A percentile compares a stretch with the other conserved stretches of the same genome.
phyloP scores from a whole-genome alignment of 2,797 vertebrate species.

The Acrocephalus scirpaceus region DNA sequence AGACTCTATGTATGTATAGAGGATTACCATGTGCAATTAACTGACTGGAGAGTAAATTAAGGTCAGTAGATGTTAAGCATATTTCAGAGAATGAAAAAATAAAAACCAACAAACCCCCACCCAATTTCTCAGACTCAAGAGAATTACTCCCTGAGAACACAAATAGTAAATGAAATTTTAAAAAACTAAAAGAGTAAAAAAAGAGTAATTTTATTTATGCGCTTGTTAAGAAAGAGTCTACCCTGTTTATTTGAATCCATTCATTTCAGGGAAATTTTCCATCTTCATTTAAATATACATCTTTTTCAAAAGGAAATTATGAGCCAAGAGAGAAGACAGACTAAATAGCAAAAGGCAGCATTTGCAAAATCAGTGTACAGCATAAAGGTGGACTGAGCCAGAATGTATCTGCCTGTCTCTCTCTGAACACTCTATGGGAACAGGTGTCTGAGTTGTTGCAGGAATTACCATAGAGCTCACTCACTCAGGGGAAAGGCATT shows the following conservation, averaged over 20 bases:
- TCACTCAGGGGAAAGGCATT: background rate
- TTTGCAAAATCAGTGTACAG: background rate
- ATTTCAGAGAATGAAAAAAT: background rate
- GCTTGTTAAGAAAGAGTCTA: background rate
- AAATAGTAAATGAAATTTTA: background rate
- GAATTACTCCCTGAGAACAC: background rate
- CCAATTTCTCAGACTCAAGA: background rate
- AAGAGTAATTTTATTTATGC: background rate
- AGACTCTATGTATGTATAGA: background rate
- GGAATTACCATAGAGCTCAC: background rate
- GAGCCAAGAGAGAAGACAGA: background rate
- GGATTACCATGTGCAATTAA: constrained; percentile 3
- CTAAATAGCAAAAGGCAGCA: background rate
- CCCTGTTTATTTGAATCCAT: background rate
- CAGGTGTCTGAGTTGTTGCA: background rate
- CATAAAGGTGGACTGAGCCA: background rate
- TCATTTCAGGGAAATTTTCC: background rate
- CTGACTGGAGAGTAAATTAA: constrained; percentile 14
- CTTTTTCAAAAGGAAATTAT: background rate
- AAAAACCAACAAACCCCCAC: background rate
- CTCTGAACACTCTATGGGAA: background rate
- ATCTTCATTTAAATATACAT: background rate
- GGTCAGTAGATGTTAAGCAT: background rate
- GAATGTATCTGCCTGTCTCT: background rate
- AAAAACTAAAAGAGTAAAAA: too few relatives aligned